Base-by-base conservation (phyloP, 2,113 vertebrate genomes). In the Psephotus haematonotus region DNA sequence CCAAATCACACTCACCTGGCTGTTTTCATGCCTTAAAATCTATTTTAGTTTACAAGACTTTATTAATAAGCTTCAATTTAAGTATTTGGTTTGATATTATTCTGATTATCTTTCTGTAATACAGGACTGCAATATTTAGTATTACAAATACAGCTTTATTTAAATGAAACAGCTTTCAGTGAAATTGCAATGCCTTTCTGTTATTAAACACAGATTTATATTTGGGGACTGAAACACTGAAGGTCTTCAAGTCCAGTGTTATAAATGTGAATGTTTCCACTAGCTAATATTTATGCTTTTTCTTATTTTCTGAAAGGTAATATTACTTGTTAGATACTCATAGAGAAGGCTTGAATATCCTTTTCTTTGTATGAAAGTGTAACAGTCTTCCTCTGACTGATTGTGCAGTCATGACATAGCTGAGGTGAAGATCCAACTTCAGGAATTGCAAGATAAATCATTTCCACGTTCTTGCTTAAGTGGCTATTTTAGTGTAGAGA, bases 391-490 rank as follows among this genome's bases (percentile, higher is more conserved):
- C 97, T 97, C 98, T 98, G 98, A 98, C 97, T 97, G 98, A 98
- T 84, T 96, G 97, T 95, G 94, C 96, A 69, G 96, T 97, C 94
- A 95, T 92, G 96, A 98, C 97, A 97, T 86, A 97, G 97, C 97
- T 83, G 86, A 98, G 97, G 97, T 97, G 95, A 93, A 92, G 97
- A 97, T 86, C 94, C 97, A 97, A 95, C 98, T 97, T 97, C 93
- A 97, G 92, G 77, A 96, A 97, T 92, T 97, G 97, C 97, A 98
- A 99, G 98, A 99, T 99, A 99, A 98, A 99, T 99, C 98, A 98
- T 98, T 96, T 97, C 97, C 96, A 97, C 98, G 98, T 98, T 99
- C 98, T 98, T 99, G 98, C 98, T 99, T 98, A 98, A 99, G 98
- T 98, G 98, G 98, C 98, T 98, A 93, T 99, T 99, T 98, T 98